These are phyloP conservation scores for Microchirus variegatus DNA, from an alignment of 2,797 vertebrate species.

Conservation along the genomic window DNA sequence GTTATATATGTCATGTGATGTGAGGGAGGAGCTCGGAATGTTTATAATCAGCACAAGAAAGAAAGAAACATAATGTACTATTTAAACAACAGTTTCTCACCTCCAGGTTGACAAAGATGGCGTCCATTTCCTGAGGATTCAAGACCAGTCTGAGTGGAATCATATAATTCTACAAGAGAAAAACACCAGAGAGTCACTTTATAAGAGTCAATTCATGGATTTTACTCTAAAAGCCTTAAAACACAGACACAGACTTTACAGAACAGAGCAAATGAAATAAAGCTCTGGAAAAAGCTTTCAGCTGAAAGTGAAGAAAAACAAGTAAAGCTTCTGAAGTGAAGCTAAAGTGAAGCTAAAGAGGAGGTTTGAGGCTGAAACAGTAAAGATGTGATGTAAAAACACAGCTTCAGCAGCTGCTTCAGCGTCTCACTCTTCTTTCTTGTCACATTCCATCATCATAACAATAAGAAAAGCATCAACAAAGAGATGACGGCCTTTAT, in stretches of 20 bases:
- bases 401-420: no score
- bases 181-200: not conserved
- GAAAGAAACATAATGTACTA: no score
- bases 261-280: not conserved
- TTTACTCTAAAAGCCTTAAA: not conserved
- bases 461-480: constrained; percentile 73
- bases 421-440: not conserved
- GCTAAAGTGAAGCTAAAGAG: no score
- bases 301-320: not conserved
- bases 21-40: no score
- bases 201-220: not conserved
- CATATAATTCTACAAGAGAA: constrained; percentile 89
- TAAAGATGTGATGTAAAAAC: no score
- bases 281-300: constrained; percentile 13
- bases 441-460: constrained; percentile 72
- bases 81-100: constrained; percentile 77
- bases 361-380: no score
- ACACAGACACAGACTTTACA: not conserved
- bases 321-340: no score
- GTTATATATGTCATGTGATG: no score
- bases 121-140: constrained; percentile 89
- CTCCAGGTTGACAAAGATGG: constrained; percentile 97
- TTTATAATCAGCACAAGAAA: no score
- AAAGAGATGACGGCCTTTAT: constrained; percentile 68
- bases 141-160: constrained; percentile 91